Conservation (phyloP, 2,888 invertebrate genomes). For the Candidula unifasciata region DNA sequence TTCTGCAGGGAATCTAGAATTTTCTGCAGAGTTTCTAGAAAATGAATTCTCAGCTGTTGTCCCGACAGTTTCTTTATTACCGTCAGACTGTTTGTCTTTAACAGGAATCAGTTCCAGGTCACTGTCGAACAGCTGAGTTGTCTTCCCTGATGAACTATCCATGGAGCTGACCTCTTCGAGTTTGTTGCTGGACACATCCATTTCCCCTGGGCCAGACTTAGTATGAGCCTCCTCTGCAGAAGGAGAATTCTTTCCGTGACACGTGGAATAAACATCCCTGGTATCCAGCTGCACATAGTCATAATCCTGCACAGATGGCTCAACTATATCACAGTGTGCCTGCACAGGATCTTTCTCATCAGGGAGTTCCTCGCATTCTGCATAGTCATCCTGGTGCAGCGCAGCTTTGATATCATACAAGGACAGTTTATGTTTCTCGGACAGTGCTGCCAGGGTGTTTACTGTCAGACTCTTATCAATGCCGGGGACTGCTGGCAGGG, state of each 20-base stretch:
- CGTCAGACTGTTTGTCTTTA: neutral
- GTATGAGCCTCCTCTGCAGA: neutral
- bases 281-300: slow-evolving; percentile 91
- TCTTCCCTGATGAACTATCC: neutral
- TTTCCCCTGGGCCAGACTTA: neutral
- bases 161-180: neutral
- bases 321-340: neutral
- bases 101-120: slow-evolving; percentile 32
- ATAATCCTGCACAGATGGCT: slow-evolving; percentile 88
- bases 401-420: slow-evolving; percentile 44
- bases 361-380: slow-evolving; percentile 44
- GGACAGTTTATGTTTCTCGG: slow-evolving; percentile 38
- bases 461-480: slow-evolving; percentile 59
- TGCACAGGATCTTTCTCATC: slow-evolving; percentile 2
- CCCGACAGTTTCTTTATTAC: too few relatives aligned
- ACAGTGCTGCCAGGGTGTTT: neutral
- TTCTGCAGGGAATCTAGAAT: neutral
- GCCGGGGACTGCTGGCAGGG: slow-evolving; percentile 74
- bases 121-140: neutral
- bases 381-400: slow-evolving; percentile 49
- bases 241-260: slow-evolving; percentile 2
- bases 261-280: slow-evolving; percentile 78
- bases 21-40: too few relatives aligned
- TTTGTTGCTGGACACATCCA: neutral
- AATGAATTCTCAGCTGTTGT: too few relatives aligned